Conservation (phyloP, 2,113 vertebrate genomes). For the Oncorhynchus mykiss region DNA sequence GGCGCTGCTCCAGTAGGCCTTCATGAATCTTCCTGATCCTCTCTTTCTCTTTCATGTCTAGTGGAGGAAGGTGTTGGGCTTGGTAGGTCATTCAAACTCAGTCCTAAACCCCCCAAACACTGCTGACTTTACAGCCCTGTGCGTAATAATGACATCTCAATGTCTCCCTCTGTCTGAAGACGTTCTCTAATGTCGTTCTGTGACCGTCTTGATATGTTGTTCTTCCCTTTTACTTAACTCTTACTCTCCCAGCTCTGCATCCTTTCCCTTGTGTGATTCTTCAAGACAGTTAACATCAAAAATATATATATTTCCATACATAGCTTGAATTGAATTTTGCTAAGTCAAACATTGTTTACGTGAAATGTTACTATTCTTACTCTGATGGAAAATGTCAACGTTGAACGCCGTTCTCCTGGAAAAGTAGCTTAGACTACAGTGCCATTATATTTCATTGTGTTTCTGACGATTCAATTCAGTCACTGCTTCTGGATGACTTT, state of each 20-base stretch:
- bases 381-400: background rate
- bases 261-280: slow-evolving; percentile 11
- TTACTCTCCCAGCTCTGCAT: background rate
- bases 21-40: slow-evolving; percentile 44
- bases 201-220: slow-evolving; percentile 19
- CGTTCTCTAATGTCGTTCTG: slow-evolving; percentile 10
- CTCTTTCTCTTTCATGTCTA: slow-evolving; percentile 85
- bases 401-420: background rate
- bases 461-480: slow-evolving; percentile 48
- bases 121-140: slow-evolving; percentile 29
- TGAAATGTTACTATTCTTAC: background rate
- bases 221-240: slow-evolving; percentile 53
- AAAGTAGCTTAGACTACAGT: background rate
- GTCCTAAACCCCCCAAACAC: slow-evolving; percentile 22
- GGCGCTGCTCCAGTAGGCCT: slow-evolving; percentile 27
- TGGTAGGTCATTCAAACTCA: slow-evolving; percentile 83
- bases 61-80: slow-evolving; percentile 95
- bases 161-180: slow-evolving; percentile 27
- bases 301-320: background rate
- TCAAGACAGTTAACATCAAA: background rate
- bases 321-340: background rate
- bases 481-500: slow-evolving; percentile 74
- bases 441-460: slow-evolving; percentile 40
- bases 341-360: background rate
- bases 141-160: slow-evolving; percentile 18